Evolutionary conservation across 2,797 vertebrate species (phyloP).

Genomic region (Danio choprae): DNA sequence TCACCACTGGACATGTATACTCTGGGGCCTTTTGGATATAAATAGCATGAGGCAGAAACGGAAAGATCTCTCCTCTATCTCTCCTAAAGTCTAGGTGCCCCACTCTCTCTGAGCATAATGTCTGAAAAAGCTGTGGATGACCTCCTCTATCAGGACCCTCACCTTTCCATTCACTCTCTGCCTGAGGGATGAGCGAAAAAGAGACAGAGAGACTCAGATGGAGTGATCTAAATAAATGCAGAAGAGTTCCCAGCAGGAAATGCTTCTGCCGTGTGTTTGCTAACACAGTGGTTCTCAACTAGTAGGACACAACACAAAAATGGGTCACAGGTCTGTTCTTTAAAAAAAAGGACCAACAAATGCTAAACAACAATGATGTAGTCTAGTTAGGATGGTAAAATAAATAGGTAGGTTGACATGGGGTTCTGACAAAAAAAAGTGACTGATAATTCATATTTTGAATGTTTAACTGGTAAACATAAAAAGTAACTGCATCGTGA

Average conservation of each 20-base stretch:
- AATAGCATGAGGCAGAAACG: conserved; percentile 11
- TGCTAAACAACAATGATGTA: background rate
- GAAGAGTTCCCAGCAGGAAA: conserved; percentile 32
- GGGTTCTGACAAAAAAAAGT: too few relatives aligned
- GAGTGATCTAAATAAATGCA: conserved; percentile 49
- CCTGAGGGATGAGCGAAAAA: conserved; percentile 20
- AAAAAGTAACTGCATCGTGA: too few relatives aligned
- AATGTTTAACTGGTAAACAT: too few relatives aligned
- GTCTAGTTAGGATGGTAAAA: background rate
- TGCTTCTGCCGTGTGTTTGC: conserved; percentile 16
- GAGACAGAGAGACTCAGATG: conserved; percentile 49
- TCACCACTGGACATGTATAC: conserved; percentile 23
- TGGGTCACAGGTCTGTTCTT: conserved; percentile 7
- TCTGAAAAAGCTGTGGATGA: conserved; percentile 50
- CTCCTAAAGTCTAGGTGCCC: conserved; percentile 16
- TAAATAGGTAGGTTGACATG: background rate
- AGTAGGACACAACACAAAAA: background rate
- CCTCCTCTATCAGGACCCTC: conserved; percentile 46
- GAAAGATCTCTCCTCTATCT: conserved; percentile 31
- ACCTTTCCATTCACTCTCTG: conserved; percentile 44
- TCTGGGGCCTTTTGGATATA: conserved; percentile 35
- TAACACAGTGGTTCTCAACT: conserved; percentile 10
- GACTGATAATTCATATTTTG: too few relatives aligned
- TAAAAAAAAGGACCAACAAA: background rate
- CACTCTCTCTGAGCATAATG: background rate